Conservation (phyloP, 2,888 invertebrate species). For the Desoria tigrina region DNA sequence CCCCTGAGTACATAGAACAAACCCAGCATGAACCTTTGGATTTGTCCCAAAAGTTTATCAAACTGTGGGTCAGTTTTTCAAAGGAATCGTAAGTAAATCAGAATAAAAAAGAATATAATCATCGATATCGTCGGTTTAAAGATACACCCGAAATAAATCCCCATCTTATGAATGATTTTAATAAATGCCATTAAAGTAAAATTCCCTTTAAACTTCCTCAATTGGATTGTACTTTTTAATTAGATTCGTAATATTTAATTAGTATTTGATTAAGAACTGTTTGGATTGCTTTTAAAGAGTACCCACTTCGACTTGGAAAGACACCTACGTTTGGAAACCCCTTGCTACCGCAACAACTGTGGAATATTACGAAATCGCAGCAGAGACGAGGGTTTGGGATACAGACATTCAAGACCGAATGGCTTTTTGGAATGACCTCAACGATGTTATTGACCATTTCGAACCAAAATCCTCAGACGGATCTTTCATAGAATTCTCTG, state of each 20-base stretch:
- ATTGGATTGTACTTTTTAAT: not conserved
- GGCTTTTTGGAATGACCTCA: constrained; percentile 12
- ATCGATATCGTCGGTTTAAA: too few species aligned
- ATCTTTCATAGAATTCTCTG: too few species aligned
- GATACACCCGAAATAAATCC: too few species aligned
- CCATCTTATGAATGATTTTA: too few species aligned
- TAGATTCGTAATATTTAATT: too few species aligned
- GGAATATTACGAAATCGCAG: constrained; percentile 3
- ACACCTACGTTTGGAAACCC: not conserved
- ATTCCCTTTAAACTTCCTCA: constrained; percentile 1
- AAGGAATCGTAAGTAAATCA: constrained; percentile 20
- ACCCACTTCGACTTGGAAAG: constrained; percentile 10
- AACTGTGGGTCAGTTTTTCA: constrained; percentile 23
- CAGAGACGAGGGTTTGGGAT: not conserved
- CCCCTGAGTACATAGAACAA: constrained; percentile 25
- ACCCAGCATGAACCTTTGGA: constrained; percentile 17
- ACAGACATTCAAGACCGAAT: constrained; percentile 1
- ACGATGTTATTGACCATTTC: not conserved
- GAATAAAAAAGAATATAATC: too few species aligned
- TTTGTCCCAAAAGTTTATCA: constrained; percentile 27
- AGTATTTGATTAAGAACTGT: too few species aligned
- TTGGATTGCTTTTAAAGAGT: not conserved
- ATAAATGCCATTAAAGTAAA: too few species aligned
- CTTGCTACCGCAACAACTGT: not conserved
- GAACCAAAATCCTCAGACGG: not conserved